Evolutionary conservation across 1,140 invertebrate genomes (phyloP).

Genomic region (Antheraea mylitta): DNA sequence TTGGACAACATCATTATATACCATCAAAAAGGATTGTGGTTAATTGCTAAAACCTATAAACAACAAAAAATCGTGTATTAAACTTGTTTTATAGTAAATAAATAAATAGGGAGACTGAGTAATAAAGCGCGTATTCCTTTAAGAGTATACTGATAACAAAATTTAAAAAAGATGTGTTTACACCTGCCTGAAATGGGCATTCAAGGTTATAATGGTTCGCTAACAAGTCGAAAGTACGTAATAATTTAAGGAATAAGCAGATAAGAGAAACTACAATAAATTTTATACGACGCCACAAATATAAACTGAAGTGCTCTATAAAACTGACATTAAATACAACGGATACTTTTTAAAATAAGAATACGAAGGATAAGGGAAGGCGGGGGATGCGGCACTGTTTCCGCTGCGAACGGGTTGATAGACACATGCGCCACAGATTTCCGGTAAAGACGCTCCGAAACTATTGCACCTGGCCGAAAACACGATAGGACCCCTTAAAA

Average conservation of each 20-base stretch:
- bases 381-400: conserved; percentile 62
- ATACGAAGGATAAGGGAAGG: conserved; percentile 42
- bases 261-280: neutral
- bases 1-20: no score
- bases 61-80: no score
- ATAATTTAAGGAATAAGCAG: neutral
- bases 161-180: neutral
- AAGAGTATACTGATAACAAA: neutral
- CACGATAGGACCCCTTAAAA: conserved; percentile 49
- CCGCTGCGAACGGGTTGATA: conserved; percentile 58
- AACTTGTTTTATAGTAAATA: no score
- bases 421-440: conserved; percentile 73
- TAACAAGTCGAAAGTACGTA: neutral
- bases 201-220: neutral
- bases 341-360: conserved; percentile 53
- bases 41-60: no score
- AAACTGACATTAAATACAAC: neutral
- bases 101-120: no score
- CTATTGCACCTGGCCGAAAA: conserved; percentile 65
- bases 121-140: neutral
- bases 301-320: neutral
- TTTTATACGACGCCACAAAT: conserved; percentile 2
- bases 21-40: no score
- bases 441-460: conserved; percentile 64
- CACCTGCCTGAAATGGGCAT: neutral